Evolutionary conservation across 2,113 vertebrate genomes (phyloP).

Genomic region (Scytalopus superciliaris): DNA sequence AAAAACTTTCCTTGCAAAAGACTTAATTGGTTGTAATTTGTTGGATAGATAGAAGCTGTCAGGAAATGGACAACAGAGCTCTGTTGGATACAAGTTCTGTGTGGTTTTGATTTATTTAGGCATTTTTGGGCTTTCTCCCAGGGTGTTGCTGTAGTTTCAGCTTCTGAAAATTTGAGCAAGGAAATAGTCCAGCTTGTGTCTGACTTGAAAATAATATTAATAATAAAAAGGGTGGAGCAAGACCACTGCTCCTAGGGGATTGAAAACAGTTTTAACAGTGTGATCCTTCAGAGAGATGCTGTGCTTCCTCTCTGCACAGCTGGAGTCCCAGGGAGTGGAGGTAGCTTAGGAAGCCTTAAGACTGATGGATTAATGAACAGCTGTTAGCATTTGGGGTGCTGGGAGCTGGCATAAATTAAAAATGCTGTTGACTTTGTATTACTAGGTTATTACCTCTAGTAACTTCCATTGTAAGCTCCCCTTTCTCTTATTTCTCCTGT

Average conservation of each 20-base stretch:
- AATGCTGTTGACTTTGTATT: background rate
- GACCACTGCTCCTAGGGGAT: background rate
- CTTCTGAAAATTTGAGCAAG: background rate
- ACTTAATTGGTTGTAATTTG: slow-evolving; percentile 23
- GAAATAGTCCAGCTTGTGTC: background rate
- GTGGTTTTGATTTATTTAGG: background rate
- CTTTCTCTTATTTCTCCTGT: background rate
- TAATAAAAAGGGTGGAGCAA: background rate
- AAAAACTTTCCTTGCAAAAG: background rate
- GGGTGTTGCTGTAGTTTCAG: background rate
- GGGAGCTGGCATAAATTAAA: background rate
- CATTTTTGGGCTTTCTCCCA: background rate
- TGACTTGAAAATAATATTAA: background rate
- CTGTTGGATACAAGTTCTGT: background rate
- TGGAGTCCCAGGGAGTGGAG: background rate
- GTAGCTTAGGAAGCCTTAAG: background rate
- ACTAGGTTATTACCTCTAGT: background rate
- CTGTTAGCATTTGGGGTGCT: background rate
- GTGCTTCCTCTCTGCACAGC: background rate
- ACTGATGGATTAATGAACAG: background rate
- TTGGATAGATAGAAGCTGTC: background rate
- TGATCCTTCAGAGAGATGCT: background rate
- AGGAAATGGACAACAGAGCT: background rate
- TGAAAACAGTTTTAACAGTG: background rate
- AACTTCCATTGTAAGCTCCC: background rate